Base-by-base conservation (phyloP, 2,888 invertebrate species). In the Xestia xanthographa region DNA sequence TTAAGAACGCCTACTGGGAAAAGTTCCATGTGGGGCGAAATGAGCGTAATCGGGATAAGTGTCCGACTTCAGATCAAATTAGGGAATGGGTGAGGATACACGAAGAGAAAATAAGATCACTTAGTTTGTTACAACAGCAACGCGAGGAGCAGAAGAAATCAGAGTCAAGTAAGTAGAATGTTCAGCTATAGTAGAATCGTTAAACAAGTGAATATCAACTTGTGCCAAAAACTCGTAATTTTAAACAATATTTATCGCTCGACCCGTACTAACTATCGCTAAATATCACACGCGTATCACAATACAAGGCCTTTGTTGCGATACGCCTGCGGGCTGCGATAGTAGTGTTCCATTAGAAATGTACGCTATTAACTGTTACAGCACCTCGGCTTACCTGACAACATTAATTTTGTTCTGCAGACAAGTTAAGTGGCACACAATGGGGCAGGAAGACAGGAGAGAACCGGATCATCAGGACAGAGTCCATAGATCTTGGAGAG, bases 381-480 rank as follows among this genome's bases (percentile, higher is more conserved):
- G n/a, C n/a, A n/a, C n/a, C n/a, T n/a, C 8, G 17, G 20, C 4
- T 34, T 43, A 50, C 60, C 29, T 78, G 0, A 34, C 6, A 60
- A 66, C n/a, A 26, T 26, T 50, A 0, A 29, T 66, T 50, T 69
- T 45, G 1, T 75, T 80, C 26, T 60, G 5, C 72, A 81, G 81
- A 34, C 12, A 63, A 56, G 63, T 14, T 77, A 20, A 38, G 8
- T n/a, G 45, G 77, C 38, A n/a, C 29, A 56, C 53, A 48, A 17
- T 80, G 76, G 77, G 77, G 77, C 50, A 73, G 81, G 45, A 82
- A 82, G 73, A 73, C 70, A 1, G 73, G 77, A 60, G 77, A 77
- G 20, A 73, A 82, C 63, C 29, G 73, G 2, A 63, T 82, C 41
- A 56, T 68, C 67, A 80, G 81, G 38, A 80, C 71, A 22, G 80